phyloP scores from a whole-genome alignment of 2,113 vertebrate genomes.

The Ammospiza nelsoni region DNA sequence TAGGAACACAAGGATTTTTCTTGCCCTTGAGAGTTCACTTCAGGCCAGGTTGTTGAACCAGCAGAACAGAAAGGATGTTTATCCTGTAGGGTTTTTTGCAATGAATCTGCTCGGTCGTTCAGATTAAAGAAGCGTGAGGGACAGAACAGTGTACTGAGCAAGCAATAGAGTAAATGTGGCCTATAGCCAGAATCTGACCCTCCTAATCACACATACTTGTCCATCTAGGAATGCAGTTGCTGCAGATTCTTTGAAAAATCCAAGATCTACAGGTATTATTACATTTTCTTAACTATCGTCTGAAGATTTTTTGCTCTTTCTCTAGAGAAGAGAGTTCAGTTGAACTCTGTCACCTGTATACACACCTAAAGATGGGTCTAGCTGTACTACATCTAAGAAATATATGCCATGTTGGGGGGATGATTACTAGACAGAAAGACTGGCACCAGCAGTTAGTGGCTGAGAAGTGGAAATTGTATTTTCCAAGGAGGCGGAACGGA shows the following conservation, averaged over 20 bases:
- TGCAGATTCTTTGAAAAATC: background rate
- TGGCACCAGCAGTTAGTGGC: background rate
- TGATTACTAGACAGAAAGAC: background rate
- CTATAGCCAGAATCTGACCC: background rate
- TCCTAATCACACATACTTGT: background rate
- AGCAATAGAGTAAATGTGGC: background rate
- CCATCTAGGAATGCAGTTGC: background rate
- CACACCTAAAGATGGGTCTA: background rate
- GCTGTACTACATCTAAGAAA: background rate
- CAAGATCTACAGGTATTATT: background rate
- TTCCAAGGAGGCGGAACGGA: background rate
- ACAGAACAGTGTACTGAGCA: background rate
- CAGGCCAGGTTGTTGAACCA: background rate
- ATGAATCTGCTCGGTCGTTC: background rate
- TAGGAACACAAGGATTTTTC: background rate
- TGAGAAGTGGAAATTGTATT: background rate
- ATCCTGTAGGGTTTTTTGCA: background rate
- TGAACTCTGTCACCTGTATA: background rate
- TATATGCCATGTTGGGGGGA: background rate
- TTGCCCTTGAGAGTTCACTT: background rate
- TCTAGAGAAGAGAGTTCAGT: background rate
- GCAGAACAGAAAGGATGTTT: background rate
- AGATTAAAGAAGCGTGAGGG: background rate
- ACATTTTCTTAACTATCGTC: background rate
- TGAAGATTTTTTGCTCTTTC: background rate